Evolutionary conservation across 2,888 invertebrate genomes (phyloP), one percentile per base, ranked within the genome.

Genomic region (Sphecodes monilicornis): DNA sequence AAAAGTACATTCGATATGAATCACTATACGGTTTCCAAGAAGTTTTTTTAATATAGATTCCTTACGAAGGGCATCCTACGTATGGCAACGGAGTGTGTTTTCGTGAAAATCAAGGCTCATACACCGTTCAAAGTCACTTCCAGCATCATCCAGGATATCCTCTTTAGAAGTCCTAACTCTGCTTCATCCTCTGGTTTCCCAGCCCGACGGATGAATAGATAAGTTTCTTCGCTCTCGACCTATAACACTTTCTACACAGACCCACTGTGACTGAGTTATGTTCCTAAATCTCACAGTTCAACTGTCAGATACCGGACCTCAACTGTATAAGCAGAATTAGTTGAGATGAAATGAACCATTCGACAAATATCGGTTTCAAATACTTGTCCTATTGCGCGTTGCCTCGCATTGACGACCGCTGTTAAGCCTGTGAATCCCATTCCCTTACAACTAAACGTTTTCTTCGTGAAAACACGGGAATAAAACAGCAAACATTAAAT

Each of bases 171-270:
- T 70, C 36, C 32, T 18, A 43, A 64, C 50, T 66, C 50, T 39
- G 64, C 73, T 29, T 73, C 22, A 64, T 46, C 39, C 39, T 64
- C 46, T 46, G 78, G 46, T 73, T 78, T 73, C 73, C 39, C 22
- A 46, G 36, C 29, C 26, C 46, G 39, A 66, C 64, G 72, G 72
- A 78, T 72, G 72, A 78, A 78, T 73, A 73, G 74, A 78, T 66
- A 78, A 78, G 73, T 78, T 78, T 50, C 73, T 77, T 60, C 57
- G 32, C 71, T 57, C 64, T 13, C 64, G 43, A 71, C 78, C 72
- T 78, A 60, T 64, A 41, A 73, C n/a, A 46, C 39, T 26, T 26
- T 18, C 29, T 78, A 78, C n/a, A n/a, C n/a, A n/a, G 60, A 71
- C 3, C 60, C 32, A 36, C 70, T 36, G 60, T 26, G 57, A 72